phyloP scores from a whole-genome alignment of 1,140 invertebrate species.

The Steinernema feltiae region DNA sequence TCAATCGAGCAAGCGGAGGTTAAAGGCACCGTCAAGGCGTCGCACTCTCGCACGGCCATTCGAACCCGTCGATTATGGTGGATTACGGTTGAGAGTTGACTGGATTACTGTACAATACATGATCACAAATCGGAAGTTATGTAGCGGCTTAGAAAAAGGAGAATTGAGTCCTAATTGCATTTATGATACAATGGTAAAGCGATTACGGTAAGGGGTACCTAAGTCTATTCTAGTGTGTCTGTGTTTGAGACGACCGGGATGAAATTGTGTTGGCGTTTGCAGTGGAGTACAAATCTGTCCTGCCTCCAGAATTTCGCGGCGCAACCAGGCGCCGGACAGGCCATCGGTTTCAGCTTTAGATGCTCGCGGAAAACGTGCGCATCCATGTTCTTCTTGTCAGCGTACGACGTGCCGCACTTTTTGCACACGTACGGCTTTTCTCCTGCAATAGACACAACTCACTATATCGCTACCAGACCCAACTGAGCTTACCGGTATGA shows the following conservation, averaged over 20 bases:
- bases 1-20: neutral
- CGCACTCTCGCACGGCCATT: constrained; percentile 8
- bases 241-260: neutral
- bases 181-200: constrained; percentile 11
- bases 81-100: neutral
- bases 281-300: constrained; percentile 16
- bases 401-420: constrained; percentile 35
- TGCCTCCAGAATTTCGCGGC: constrained; percentile 30
- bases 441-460: constrained; percentile 23
- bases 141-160: neutral
- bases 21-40: constrained; percentile 12
- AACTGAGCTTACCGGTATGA: constrained; percentile 29
- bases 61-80: constrained; percentile 3
- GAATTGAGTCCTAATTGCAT: neutral
- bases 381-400: constrained; percentile 46
- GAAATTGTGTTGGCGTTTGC: neutral
- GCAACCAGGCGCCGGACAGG: constrained; percentile 17
- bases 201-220: neutral
- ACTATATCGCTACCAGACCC: neutral
- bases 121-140: neutral
- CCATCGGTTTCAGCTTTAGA: constrained; percentile 30
- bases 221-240: neutral
- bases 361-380: constrained; percentile 41
- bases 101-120: neutral
- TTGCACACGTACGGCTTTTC: constrained; percentile 41